These are phyloP conservation scores for Metalampra italica DNA, from an alignment of 2,888 invertebrate species.

Conservation along the genomic window DNA sequence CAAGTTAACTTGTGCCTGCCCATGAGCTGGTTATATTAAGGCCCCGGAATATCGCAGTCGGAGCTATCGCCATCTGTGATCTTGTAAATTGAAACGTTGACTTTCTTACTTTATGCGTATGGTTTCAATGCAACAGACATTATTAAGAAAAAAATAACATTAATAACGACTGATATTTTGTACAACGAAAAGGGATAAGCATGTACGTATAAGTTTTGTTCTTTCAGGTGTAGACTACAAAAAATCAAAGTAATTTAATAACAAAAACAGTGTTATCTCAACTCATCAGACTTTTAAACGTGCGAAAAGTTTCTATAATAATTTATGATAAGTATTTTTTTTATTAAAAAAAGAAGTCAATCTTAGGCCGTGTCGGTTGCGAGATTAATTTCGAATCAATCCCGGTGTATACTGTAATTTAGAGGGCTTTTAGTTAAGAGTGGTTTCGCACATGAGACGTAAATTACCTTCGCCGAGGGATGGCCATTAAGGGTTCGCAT, in stretches of 20 bases:
- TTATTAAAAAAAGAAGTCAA: slow-evolving; percentile 35
- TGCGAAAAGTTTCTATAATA: slow-evolving; percentile 23
- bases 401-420: slow-evolving; percentile 67
- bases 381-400: slow-evolving; percentile 73
- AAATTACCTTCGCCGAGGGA: slow-evolving; percentile 68
- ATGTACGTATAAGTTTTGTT: not conserved
- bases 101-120: slow-evolving; percentile 6
- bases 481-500: slow-evolving; percentile 68
- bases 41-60: slow-evolving; percentile 44
- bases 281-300: slow-evolving; percentile 7
- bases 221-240: not conserved
- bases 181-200: not conserved
- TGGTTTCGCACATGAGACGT: slow-evolving; percentile 74
- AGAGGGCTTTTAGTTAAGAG: slow-evolving; percentile 73
- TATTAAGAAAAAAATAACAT: not conserved
- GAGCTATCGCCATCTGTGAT: slow-evolving; percentile 60
- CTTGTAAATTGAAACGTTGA: slow-evolving; percentile 72
- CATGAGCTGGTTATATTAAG: slow-evolving; percentile 66
- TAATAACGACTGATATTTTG: not conserved
- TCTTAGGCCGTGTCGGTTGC: slow-evolving; percentile 40
- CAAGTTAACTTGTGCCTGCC: slow-evolving; percentile 70
- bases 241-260: not conserved
- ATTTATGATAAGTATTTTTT: slow-evolving; percentile 26
- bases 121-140: not conserved
- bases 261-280: slow-evolving; percentile 5